A percentile compares a stretch with the other conserved stretches of the same genome.
phyloP scores from a whole-genome alignment of 2,797 vertebrate species.

The Dendrocincla tyrannina region DNA sequence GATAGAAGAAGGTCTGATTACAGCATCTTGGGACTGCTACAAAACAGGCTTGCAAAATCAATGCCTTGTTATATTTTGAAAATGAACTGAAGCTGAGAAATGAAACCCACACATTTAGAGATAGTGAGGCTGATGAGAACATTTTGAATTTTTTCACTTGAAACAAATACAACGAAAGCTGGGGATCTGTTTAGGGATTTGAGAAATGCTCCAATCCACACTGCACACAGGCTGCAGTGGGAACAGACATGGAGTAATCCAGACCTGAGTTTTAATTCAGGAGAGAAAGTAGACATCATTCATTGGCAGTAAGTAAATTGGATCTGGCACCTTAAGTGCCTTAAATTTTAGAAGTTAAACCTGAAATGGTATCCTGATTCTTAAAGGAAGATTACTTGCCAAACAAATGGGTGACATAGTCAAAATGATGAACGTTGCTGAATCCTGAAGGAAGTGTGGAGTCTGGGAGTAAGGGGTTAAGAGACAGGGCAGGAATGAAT shows the following conservation, averaged over 20 bases:
- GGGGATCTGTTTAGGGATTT: neutral
- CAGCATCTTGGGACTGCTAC: neutral
- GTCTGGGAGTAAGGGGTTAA: neutral
- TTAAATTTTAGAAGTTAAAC: constrained; percentile 68
- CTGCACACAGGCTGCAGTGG: neutral
- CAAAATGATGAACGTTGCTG: constrained; percentile 29
- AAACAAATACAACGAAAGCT: neutral
- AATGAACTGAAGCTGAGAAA: neutral
- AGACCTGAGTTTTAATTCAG: neutral
- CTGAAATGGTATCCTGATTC: constrained; percentile 64
- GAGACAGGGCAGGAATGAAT: neutral
- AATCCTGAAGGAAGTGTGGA: constrained; percentile 11
- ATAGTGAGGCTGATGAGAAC: neutral
- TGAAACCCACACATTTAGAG: neutral
- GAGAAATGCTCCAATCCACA: neutral
- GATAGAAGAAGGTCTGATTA: neutral
- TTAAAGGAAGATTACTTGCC: constrained; percentile 63
- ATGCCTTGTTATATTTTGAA: constrained; percentile 23
- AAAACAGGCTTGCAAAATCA: constrained; percentile 30
- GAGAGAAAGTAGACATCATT: constrained; percentile 43
- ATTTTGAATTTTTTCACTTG: neutral
- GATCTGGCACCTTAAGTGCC: constrained; percentile 70
- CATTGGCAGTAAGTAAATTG: constrained; percentile 69
- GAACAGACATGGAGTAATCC: neutral
- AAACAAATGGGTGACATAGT: constrained; percentile 60